A percentile compares a stretch with the other conserved stretches of the same genome.
Evolutionary conservation across 2,888 invertebrate genomes (phyloP).

Genomic region (Spisula solida): DNA sequence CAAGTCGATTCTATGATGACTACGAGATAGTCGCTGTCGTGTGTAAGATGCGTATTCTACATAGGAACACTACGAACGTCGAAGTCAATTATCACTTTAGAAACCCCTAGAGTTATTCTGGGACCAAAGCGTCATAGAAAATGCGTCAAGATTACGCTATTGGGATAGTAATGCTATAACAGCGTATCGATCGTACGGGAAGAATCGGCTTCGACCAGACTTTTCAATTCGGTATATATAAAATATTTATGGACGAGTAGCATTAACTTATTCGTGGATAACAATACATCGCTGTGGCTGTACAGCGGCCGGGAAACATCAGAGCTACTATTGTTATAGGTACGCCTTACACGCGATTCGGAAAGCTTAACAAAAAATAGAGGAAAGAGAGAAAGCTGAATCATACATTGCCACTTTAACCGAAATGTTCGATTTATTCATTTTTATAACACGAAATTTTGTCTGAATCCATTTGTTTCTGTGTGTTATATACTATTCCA

Average conservation of each 20-base stretch:
- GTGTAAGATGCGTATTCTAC: slow-evolving; percentile 35
- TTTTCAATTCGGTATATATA: slow-evolving; percentile 55
- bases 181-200: slow-evolving; percentile 45
- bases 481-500: background rate
- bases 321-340: slow-evolving; percentile 23
- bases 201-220: slow-evolving; percentile 20
- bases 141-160: slow-evolving; percentile 59
- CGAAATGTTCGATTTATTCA: slow-evolving; percentile 7
- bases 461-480: background rate
- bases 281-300: slow-evolving; percentile 46
- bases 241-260: slow-evolving; percentile 59
- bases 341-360: slow-evolving; percentile 30
- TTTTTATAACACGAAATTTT: background rate
- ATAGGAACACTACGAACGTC: slow-evolving; percentile 38
- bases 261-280: slow-evolving; percentile 53
- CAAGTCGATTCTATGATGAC: background rate
- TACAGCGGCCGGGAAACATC: slow-evolving; percentile 9
- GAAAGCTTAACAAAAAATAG: slow-evolving; percentile 31
- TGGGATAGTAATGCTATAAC: slow-evolving; percentile 51
- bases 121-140: slow-evolving; percentile 60
- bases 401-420: background rate
- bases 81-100: slow-evolving; percentile 54
- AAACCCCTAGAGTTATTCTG: slow-evolving; percentile 39
- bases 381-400: slow-evolving; percentile 3
- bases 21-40: slow-evolving; percentile 5